phyloP scores from a whole-genome alignment of 2,113 vertebrate species.

The Mus musculus region GRCm39 chr7:80468001-80468500 shows the following conservation, averaged over 20 bases:
- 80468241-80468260: background rate
- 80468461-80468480: background rate
- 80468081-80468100: too few species aligned
- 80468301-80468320: background rate
- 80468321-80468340: background rate
- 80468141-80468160: background rate
- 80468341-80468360: background rate
- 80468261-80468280: background rate
- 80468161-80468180: background rate
- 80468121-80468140: background rate
- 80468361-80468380: background rate
- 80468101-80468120: background rate
- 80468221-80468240: background rate
- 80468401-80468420: background rate
- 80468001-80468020: background rate
- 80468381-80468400: background rate
- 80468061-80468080: background rate
- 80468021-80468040: background rate
- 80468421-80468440: background rate
- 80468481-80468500: background rate
- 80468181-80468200: background rate
- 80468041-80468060: background rate
- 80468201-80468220: background rate
- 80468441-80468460: background rate
- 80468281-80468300: background rate